These are phyloP conservation scores for Deroplatys truncata DNA, from an alignment of 2,888 invertebrate species.

Conservation along the genomic window DNA sequence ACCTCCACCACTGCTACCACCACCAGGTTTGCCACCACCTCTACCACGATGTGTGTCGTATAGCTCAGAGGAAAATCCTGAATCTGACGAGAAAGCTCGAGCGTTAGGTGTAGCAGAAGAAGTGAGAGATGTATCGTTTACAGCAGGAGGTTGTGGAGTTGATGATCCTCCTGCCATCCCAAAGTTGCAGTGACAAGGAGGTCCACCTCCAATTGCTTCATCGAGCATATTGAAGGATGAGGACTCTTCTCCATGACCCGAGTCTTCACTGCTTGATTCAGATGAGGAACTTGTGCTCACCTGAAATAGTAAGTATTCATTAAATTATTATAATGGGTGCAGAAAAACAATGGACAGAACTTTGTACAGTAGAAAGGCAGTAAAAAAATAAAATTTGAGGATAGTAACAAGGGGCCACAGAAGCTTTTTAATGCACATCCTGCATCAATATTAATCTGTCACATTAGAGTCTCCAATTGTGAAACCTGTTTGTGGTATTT, in stretches of 20 bases:
- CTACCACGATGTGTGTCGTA: conserved; percentile 40
- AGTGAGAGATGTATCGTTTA: conserved; percentile 32
- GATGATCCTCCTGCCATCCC: background rate
- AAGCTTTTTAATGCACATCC: too few relatives aligned
- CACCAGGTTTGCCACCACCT: conserved; percentile 34
- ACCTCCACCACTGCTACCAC: conserved; percentile 30
- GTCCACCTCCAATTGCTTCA: conserved; percentile 28
- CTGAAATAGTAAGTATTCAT: background rate
- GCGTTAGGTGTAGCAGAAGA: conserved; percentile 41
- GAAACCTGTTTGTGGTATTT: too few relatives aligned
- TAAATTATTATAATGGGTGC: background rate
- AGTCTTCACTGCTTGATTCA: conserved; percentile 34
- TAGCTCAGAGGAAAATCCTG: conserved; percentile 51
- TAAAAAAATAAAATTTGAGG: too few relatives aligned
- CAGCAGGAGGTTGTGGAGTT: background rate
- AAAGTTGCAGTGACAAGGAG: conserved; percentile 40
- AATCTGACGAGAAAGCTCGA: conserved; percentile 47
- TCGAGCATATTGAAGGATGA: conserved; percentile 38
- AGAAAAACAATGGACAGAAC: background rate
- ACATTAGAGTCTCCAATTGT: too few relatives aligned
- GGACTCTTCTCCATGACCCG: conserved; percentile 42
- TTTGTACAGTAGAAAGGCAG: too few relatives aligned
- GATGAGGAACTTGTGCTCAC: conserved; percentile 26
- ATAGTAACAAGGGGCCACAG: too few relatives aligned
- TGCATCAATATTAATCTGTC: too few relatives aligned